Base-by-base conservation (phyloP, 2,113 vertebrate genomes). In the Myiopsitta monachus region DNA sequence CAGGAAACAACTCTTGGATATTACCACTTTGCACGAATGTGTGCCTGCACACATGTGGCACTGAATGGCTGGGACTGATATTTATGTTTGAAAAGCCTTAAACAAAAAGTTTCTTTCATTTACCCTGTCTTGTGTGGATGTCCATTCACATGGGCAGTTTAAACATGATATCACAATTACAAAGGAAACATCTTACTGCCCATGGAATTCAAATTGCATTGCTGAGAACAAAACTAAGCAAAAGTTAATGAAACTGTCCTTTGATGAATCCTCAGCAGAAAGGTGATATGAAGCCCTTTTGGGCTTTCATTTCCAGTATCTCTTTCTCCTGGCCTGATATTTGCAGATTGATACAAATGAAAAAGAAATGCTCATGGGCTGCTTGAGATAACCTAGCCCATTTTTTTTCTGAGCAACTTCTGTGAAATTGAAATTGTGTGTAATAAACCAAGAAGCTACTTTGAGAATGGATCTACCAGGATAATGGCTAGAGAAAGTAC, bases 201-300 rank as follows among this genome's bases (percentile, higher is more conserved):
- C 1, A 33, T 43, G 6, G 70, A 85, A 31, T 94, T 88, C 2
- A 9, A 79, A 81, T 55, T 86, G 39, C 33, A 38, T 51, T 64
- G 62, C 36, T 68, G 27, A 91, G 51, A 84, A 64, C 11, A 63
- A 80, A 94, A 75, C 41, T 31, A 47, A 74, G 43, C 9, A 78
- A 83, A 68, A 70, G 23, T 74, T 86, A 70, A 83, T 93, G 49
- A 88, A 92, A 70, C 51, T 27, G 27, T 46, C 75, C 9, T 95
- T 89, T 92, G 77, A 30, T 52, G 88, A 72, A 72, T 81, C 51
- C 62, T 76, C 24, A 54, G 18, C 55, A 72, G 36, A 49, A 88
- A 83, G 26, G 36, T 55, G 75, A 73, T 70, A 78, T 24, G 18
- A 94, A 91, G 51, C 16, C 26, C 21, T 76, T 84, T 8, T 72